phyloP scores from a whole-genome alignment of 2,888 invertebrate genomes.

The Xestia xanthographa region DNA sequence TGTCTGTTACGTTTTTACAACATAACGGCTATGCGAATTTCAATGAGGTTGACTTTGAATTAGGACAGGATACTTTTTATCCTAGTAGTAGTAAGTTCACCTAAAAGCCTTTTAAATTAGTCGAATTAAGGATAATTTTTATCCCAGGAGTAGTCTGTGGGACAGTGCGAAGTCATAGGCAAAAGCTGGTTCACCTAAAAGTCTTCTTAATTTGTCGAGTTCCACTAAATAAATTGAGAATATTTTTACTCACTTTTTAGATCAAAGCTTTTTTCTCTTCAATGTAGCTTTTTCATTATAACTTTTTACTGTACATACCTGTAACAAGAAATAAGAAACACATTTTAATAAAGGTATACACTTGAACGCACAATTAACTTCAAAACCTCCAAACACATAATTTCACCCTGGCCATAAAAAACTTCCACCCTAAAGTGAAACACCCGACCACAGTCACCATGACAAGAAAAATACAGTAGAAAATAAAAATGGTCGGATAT shows the following conservation, averaged over 20 bases:
- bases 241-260: conserved; percentile 4
- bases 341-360: neutral
- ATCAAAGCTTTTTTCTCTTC: no score
- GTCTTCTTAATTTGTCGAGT: neutral
- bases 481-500: conserved; percentile 45
- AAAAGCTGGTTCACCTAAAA: neutral
- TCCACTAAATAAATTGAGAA: neutral
- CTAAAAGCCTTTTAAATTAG: neutral
- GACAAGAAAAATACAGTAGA: conserved; percentile 25
- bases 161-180: neutral
- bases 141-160: neutral
- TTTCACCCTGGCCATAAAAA: conserved; percentile 5
- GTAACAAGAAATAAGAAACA: conserved; percentile 56
- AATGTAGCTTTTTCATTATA: no score
- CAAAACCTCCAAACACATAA: neutral
- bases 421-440: neutral
- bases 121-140: no score
- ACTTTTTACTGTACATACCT: conserved; percentile 57
- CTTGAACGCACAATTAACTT: neutral
- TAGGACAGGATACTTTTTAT: neutral
- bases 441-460: neutral
- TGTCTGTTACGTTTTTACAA: neutral
- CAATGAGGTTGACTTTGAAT: neutral
- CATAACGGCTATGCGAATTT: neutral
- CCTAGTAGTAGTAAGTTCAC: no score